Evolutionary conservation across 2,113 vertebrate genomes (phyloP).

Genomic region (Corythoichthys haematopterus): DNA sequence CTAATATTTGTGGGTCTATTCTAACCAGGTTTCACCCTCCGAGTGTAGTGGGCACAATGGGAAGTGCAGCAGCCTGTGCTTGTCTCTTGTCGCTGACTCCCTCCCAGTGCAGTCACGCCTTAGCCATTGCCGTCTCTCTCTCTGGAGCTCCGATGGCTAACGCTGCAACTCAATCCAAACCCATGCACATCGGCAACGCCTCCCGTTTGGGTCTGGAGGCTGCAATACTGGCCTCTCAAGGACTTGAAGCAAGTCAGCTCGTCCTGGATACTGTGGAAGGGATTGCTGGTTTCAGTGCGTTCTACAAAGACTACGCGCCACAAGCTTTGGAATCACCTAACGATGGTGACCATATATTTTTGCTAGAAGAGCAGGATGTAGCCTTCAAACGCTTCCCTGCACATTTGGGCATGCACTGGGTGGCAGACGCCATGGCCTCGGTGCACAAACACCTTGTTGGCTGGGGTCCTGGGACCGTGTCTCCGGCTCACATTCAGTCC

Average conservation of each 20-base stretch:
- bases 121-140: constrained; percentile 81
- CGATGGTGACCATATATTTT: constrained; percentile 64
- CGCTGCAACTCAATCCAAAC: constrained; percentile 84
- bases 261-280: constrained; percentile 77
- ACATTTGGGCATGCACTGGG: constrained; percentile 89
- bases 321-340: constrained; percentile 49
- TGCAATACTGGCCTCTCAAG: constrained; percentile 77
- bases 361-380: constrained; percentile 83
- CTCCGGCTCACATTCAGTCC: constrained; percentile 65
- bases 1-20: constrained; percentile 10
- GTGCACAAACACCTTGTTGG: constrained; percentile 75
- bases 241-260: constrained; percentile 75
- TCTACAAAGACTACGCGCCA: constrained; percentile 79
- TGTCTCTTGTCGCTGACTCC: constrained; percentile 73
- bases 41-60: constrained; percentile 83
- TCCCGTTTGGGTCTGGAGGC: constrained; percentile 82
- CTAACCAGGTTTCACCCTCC: constrained; percentile 82
- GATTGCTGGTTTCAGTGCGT: constrained; percentile 80
- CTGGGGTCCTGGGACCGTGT: constrained; percentile 50
- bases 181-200: constrained; percentile 81
- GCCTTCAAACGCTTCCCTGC: constrained; percentile 86
- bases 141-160: constrained; percentile 88
- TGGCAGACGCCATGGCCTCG: constrained; percentile 77
- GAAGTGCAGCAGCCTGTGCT: constrained; percentile 80
- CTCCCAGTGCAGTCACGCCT: constrained; percentile 71